Percentiles rank a stretch among this genome's conserved stretches.
Conservation (phyloP, 2,113 vertebrate species). For the Pelmatolapia mariae region DNA sequence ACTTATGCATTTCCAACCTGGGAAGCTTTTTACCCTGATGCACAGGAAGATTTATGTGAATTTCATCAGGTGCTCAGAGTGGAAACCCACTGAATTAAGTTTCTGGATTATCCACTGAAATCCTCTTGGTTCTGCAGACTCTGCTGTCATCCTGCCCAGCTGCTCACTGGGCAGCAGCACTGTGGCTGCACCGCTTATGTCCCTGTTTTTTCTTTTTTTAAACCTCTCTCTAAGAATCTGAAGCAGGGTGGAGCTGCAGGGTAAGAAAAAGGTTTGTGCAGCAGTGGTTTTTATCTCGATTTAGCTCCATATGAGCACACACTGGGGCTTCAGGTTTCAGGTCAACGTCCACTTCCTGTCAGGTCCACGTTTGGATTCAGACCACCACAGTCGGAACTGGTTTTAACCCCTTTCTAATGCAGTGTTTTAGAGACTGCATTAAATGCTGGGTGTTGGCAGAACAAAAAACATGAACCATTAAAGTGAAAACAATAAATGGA, state of each 20-base stretch:
- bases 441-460: neutral
- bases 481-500: neutral
- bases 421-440: neutral
- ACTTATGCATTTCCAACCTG: neutral
- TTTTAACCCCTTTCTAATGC: neutral
- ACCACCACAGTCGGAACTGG: neutral
- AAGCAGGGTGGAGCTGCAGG: neutral
- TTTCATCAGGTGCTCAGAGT: neutral
- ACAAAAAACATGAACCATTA: accelerated
- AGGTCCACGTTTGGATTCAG: neutral
- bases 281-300: neutral
- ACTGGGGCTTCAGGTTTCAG: neutral
- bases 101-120: neutral
- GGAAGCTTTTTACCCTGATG: neutral
- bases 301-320: neutral
- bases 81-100: neutral
- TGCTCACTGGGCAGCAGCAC: neutral
- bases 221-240: neutral
- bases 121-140: neutral
- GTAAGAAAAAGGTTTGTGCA: neutral
- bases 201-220: neutral
- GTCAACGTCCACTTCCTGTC: neutral
- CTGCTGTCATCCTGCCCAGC: neutral
- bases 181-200: neutral
- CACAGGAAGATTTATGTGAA: neutral